A percentile compares a stretch with the other conserved stretches of the same genome.
These are phyloP conservation scores for Scaeva pyrastri DNA, from an alignment of 2,888 invertebrate species.

Conservation along the genomic window DNA sequence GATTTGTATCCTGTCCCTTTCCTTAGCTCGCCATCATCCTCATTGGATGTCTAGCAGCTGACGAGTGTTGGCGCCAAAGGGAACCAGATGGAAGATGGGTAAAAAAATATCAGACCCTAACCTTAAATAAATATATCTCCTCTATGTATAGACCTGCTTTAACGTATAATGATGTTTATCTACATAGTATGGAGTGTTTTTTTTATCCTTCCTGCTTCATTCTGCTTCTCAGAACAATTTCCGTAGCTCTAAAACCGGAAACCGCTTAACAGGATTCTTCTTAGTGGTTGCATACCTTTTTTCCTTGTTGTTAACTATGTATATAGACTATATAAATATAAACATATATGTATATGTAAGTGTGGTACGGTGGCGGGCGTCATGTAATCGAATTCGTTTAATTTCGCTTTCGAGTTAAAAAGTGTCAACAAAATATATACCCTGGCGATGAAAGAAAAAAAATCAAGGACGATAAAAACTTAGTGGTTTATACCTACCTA, in stretches of 20 bases:
- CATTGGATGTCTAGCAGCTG: neutral
- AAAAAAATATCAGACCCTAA: neutral
- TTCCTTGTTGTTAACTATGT: neutral
- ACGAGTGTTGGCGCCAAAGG: slow-evolving; percentile 1
- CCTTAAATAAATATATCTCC: neutral
- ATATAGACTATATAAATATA: neutral
- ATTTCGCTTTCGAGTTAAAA: slow-evolving; percentile 1
- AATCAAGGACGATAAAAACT: neutral
- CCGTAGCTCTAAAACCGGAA: slow-evolving; percentile 16
- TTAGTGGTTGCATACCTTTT: neutral
- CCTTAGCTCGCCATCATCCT: neutral
- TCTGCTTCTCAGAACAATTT: slow-evolving; percentile 31
- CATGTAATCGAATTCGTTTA: slow-evolving; percentile 29
- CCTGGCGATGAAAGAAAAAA: neutral
- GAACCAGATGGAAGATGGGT: neutral
- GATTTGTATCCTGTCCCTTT: neutral
- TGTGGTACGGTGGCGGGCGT: neutral
- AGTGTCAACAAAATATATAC: slow-evolving; percentile 7
- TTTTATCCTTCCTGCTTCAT: slow-evolving; percentile 25
- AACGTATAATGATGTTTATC: slow-evolving; percentile 32
- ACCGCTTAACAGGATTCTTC: slow-evolving; percentile 18
- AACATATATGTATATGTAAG: too few relatives aligned
- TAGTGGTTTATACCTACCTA: neutral
- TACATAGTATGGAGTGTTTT: neutral
- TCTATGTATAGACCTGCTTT: neutral